These are phyloP conservation scores for Drosophila parthenogenetica DNA, from an alignment of 2,888 invertebrate genomes.

Conservation along the genomic window DNA sequence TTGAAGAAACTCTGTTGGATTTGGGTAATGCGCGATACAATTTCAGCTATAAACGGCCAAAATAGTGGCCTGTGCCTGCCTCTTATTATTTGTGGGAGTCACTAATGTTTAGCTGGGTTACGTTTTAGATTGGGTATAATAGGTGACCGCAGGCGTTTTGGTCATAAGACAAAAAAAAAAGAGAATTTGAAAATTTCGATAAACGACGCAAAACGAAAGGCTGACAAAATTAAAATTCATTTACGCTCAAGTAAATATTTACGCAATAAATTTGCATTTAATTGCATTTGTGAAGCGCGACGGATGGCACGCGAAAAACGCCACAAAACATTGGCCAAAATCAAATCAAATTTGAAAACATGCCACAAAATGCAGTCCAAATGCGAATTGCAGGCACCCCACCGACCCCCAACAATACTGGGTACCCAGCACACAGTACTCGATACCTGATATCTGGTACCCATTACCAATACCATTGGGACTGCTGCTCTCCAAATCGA, in stretches of 20 bases:
- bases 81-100: constrained; percentile 49
- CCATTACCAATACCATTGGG: constrained; percentile 3
- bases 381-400: constrained; percentile 43
- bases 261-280: constrained; percentile 80
- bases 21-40: neutral
- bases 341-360: constrained; percentile 73
- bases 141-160: constrained; percentile 60
- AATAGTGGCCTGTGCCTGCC: constrained; percentile 22
- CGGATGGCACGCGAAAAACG: constrained; percentile 37
- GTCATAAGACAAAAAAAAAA: constrained; percentile 6
- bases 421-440: constrained; percentile 3
- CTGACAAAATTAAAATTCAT: constrained; percentile 77
- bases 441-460: constrained; percentile 4
- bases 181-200: constrained; percentile 26
- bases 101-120: constrained; percentile 25
- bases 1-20: constrained; percentile 49
- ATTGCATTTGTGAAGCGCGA: constrained; percentile 66
- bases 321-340: constrained; percentile 65
- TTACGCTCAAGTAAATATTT: constrained; percentile 81
- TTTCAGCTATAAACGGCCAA: constrained; percentile 62
- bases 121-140: neutral
- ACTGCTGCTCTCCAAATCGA: constrained; percentile 34
- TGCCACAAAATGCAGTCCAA: constrained; percentile 27
- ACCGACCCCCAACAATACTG: constrained; percentile 1
- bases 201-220: constrained; percentile 31